Evolutionary conservation across 1,140 invertebrate species (phyloP).

Genomic region (Drosophila ogumai): DNA sequence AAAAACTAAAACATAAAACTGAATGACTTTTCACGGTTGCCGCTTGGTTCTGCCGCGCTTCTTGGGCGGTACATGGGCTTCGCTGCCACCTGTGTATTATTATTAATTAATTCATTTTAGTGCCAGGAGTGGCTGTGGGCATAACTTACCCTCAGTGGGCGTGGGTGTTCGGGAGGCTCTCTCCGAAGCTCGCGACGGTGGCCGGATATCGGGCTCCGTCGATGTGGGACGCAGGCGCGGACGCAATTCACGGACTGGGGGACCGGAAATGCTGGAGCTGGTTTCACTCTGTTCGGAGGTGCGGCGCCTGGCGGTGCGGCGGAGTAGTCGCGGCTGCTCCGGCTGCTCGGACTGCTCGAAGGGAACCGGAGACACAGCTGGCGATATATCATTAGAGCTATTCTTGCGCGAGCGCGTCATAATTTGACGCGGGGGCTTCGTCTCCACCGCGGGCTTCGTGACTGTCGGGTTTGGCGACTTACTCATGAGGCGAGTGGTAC

Average conservation of each 20-base stretch:
- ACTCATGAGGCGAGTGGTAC: background rate
- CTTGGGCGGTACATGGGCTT: conserved; percentile 49
- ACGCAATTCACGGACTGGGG: conserved; percentile 6
- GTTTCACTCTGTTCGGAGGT: conserved; percentile 1
- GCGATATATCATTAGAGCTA: background rate
- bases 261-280: background rate
- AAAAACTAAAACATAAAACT: background rate
- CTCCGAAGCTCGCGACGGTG: background rate
- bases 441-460: background rate
- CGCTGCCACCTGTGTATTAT: background rate
- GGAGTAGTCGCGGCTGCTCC: too few relatives aligned
- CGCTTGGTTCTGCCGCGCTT: conserved; percentile 43
- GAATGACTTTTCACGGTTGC: background rate
- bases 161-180: background rate
- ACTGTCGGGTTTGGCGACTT: conserved; percentile 1
- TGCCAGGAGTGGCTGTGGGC: background rate
- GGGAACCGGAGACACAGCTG: background rate
- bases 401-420: background rate
- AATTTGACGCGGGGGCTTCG: background rate
- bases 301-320: conserved; percentile 8
- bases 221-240: background rate
- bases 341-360: conserved; percentile 1
- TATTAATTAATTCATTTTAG: background rate
- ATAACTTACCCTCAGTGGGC: conserved; percentile 16
- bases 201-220: background rate